Evolutionary conservation across 2,113 vertebrate genomes (phyloP).

Genomic region (Pseudopipra pipra): DNA sequence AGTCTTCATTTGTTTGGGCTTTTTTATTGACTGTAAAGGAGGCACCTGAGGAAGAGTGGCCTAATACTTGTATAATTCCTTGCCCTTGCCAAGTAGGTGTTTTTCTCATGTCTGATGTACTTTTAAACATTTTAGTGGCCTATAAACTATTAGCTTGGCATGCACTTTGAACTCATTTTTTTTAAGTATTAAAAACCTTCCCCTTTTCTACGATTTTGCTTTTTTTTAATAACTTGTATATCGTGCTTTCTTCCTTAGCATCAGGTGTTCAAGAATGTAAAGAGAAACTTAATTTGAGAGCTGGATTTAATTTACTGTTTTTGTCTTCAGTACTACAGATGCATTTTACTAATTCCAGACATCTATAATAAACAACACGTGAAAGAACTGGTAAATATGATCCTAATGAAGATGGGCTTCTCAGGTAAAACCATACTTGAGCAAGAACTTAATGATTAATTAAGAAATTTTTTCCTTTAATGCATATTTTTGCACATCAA

Average conservation of each 20-base stretch:
- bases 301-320: background rate
- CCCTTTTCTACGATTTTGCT: background rate
- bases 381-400: slow-evolving; percentile 94
- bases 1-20: background rate
- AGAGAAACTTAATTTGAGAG: background rate
- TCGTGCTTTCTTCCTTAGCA: background rate
- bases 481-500: background rate
- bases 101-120: background rate
- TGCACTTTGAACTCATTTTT: background rate
- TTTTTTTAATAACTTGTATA: background rate
- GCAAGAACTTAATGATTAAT: background rate
- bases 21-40: background rate
- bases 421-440: slow-evolving; percentile 81
- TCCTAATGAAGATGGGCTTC: slow-evolving; percentile 94
- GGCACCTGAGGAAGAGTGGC: background rate
- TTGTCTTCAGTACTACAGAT: slow-evolving; percentile 91
- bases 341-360: slow-evolving; percentile 93
- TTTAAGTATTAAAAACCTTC: background rate
- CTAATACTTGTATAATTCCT: background rate
- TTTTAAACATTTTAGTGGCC: background rate
- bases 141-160: background rate
- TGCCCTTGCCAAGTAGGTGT: background rate
- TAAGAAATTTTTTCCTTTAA: background rate
- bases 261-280: background rate
- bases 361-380: slow-evolving; percentile 96